Conservation (phyloP, 1,140 invertebrate species). For the Magallana ariakensis region DNA sequence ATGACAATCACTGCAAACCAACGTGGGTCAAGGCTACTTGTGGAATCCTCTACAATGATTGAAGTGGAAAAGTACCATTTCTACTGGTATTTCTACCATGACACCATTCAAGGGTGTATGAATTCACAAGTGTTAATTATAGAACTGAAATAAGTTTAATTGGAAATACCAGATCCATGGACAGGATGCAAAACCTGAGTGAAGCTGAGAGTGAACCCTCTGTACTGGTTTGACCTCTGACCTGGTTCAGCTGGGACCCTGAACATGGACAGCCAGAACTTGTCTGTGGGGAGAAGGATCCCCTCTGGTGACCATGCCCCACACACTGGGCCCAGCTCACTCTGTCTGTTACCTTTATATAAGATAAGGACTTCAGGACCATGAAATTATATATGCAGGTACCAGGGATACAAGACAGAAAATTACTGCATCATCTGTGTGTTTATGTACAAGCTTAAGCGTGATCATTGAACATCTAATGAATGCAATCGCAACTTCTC, state of each 20-base stretch:
- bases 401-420: too few relatives aligned
- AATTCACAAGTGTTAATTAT: too few relatives aligned
- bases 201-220: constrained; percentile 7
- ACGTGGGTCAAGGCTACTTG: not conserved
- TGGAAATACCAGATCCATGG: not conserved
- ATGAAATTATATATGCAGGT: too few relatives aligned
- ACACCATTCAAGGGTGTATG: too few relatives aligned
- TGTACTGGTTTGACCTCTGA: not conserved
- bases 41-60: not conserved
- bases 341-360: not conserved
- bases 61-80: too few relatives aligned
- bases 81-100: too few relatives aligned
- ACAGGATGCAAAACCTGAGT: not conserved
- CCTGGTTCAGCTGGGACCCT: not conserved
- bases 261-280: not conserved
- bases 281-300: not conserved
- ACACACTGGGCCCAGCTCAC: constrained; percentile 2
- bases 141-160: too few relatives aligned
- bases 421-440: too few relatives aligned
- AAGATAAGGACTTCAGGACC: too few relatives aligned
- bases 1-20: not conserved
- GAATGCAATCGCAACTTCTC: too few relatives aligned
- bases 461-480: too few relatives aligned
- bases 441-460: too few relatives aligned
- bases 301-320: not conserved